These are phyloP conservation scores for Catostomus latipinnis DNA, from an alignment of 2,797 vertebrate genomes.

Conservation along the genomic window DNA sequence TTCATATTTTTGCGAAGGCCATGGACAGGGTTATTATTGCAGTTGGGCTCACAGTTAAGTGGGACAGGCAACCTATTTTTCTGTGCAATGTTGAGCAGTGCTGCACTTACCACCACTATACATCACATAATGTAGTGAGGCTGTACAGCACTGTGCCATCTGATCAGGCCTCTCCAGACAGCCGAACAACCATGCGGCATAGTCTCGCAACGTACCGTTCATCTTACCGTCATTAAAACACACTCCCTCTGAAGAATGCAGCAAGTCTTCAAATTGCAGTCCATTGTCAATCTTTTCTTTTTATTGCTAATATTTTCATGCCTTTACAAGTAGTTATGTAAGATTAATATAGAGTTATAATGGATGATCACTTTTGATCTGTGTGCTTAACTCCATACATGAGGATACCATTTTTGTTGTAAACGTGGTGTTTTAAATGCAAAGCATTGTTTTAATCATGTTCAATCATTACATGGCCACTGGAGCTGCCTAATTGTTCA, in stretches of 20 bases:
- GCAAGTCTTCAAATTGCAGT: neutral
- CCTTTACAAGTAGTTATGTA: neutral
- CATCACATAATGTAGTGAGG: neutral
- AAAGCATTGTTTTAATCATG: neutral
- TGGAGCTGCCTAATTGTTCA: too few relatives aligned
- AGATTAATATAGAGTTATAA: neutral
- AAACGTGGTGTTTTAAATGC: neutral
- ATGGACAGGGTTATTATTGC: neutral
- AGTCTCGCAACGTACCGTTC: neutral
- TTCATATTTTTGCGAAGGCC: neutral
- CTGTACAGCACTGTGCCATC: constrained; percentile 3
- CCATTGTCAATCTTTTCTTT: neutral
- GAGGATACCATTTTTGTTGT: neutral
- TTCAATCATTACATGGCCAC: too few relatives aligned
- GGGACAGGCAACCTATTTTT: constrained; percentile 8
- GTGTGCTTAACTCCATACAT: neutral
- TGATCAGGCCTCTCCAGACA: constrained; percentile 13
- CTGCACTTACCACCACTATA: neutral
- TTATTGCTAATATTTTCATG: neutral
- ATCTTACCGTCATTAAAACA: constrained; percentile 1
- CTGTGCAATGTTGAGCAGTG: neutral
- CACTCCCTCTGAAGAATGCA: neutral
- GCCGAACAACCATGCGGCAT: neutral
- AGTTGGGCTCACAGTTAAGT: neutral
- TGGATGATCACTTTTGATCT: neutral